Base-by-base conservation (phyloP, 2,797 vertebrate genomes). In the Hephaestus fuliginosus region DNA sequence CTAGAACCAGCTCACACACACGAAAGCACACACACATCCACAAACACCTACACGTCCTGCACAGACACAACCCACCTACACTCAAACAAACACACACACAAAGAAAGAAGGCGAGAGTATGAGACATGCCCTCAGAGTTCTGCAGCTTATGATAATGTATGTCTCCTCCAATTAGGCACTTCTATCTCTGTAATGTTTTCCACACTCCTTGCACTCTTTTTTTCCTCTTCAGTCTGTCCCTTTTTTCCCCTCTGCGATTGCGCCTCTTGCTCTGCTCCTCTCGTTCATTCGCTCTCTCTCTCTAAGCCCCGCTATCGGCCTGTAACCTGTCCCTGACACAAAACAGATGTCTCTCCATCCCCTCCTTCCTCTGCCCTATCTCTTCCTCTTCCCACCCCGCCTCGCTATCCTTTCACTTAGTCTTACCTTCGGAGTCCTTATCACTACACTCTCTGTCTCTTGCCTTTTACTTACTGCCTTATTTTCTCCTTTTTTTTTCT, bases 291-390 rank as follows among this genome's bases (percentile, higher is more conserved):
- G 55, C 33, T 68, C 68, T 70, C 65, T 66, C 57, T 80, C 69
- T 85, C 78, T 64, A 62, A 84, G 78, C 82, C 71, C 55, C 13
- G 7, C 89, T 91, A 92, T 94, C 92, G 86, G 90, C 83, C 80
- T 87, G 72, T 87, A 92, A 92, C 92, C 85, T 90, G 83, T 83
- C 69, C 49, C 76, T 91, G 91, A 94, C 85, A 90, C 82, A 85
- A 92, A 94, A 92, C 93, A 94, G 91, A 94, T 93, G 92, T 92
- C 78, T 75, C 83, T 83, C 78, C 82, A 64, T 84, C 85, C 82
- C 77, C 75, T 82, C 67, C 70, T 84, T 84, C 82, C 87, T 90
- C 86, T 65, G 70, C 67, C 30, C 55, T 86, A 88, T 90, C 88
- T 88, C 79, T 86, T 91, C 88, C 88, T 90, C 81, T 80, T 67